Evolutionary conservation across 2,888 invertebrate species (phyloP).

Genomic region (Cheilosia soror): DNA sequence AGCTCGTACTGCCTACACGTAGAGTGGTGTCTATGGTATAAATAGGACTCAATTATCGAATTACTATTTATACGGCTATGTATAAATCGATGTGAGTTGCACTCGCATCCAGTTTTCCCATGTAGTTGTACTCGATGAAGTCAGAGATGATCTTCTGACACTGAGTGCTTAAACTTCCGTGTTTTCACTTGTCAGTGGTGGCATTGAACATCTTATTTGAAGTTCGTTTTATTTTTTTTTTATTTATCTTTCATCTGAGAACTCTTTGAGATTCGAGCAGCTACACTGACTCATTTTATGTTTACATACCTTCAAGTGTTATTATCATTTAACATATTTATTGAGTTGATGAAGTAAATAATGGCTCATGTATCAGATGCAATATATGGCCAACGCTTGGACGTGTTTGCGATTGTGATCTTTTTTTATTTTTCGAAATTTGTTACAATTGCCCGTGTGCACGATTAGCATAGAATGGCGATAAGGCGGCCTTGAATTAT

Average conservation of each 20-base stretch:
- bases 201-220: constrained; percentile 30
- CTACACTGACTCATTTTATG: constrained; percentile 22
- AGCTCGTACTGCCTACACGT: background rate
- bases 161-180: constrained; percentile 8
- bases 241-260: constrained; percentile 3
- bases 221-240: background rate
- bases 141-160: constrained; percentile 17
- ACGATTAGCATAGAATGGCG: constrained; percentile 30
- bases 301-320: background rate
- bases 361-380: constrained; percentile 2
- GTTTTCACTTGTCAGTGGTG: constrained; percentile 14
- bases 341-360: constrained; percentile 1
- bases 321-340: constrained; percentile 5
- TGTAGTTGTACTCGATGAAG: constrained; percentile 1
- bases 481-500: constrained; percentile 25
- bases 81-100: constrained; percentile 28
- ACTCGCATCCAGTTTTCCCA: constrained; percentile 5
- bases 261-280: background rate
- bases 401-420: background rate
- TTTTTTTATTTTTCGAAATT: background rate
- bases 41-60: constrained; percentile 41
- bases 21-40: background rate
- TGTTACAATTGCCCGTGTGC: background rate
- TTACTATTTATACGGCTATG: constrained; percentile 36
- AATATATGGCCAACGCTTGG: background rate